Base-by-base conservation (phyloP, 1,140 invertebrate species). In the Lepidurus arcticus region DNA sequence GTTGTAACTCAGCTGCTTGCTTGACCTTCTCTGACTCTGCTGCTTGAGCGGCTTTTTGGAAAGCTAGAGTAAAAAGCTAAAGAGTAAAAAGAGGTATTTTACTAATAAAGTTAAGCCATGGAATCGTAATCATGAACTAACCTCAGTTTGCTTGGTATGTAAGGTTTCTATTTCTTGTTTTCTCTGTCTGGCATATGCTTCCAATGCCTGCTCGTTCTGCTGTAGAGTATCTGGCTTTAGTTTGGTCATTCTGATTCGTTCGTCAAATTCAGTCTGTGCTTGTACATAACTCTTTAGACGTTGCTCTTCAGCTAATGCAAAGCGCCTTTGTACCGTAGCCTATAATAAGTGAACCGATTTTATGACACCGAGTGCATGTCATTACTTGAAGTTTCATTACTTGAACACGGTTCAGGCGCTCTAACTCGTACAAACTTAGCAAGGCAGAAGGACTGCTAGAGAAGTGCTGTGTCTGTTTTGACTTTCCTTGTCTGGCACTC, bases 131-230 rank as follows among this genome's bases (percentile, higher is more conserved):
- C n/a, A 13, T 16, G 6, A 16, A 65, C 16, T 65, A 0, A 65
- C 53, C 21, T 65, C 53, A 1, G 53, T 65, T 65, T 65, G 53
- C 21, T 65, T 65, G 13, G 16, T 65, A 21, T 65, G 53, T 16
- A 65, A 65, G 16, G 53, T 21, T 65, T 65, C 53, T 7, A 65
- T 65, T 16, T 65, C 53, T 21, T n/a, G 13, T 65, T 65, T 65
- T 65, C 53, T 65, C 21, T 65, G 53, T 65, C 53, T 65, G 1
- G 53, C 53, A 65, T 65, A 65, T n/a, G 53, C 53, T 65, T 65
- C 53, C 53, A 65, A 65, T n/a, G n/a, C 53, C 53, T 65, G 53
- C 2, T 65, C 53, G 16, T 13, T 65, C 21, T 65, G 53, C 13
- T 65, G 53, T 7, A 65, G 21, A 16, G 53, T 65, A n/a, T 65